Evolutionary conservation across 2,888 invertebrate species (phyloP).

Genomic region (Drosophila paracracens): DNA sequence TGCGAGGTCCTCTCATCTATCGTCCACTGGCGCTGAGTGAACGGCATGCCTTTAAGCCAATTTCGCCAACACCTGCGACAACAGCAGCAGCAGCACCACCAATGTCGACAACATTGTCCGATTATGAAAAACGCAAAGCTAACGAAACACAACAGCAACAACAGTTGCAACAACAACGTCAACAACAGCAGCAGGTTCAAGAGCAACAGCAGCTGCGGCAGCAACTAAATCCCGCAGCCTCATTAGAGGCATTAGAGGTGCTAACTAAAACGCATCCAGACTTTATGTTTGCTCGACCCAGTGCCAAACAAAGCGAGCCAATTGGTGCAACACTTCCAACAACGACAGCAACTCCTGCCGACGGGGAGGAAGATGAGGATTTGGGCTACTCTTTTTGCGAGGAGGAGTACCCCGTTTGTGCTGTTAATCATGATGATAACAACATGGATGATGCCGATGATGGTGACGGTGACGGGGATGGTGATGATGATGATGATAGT

Average conservation of each 20-base stretch:
- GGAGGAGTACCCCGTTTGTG: slow-evolving; percentile 67
- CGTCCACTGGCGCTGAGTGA: slow-evolving; percentile 81
- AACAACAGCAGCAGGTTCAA: slow-evolving; percentile 19
- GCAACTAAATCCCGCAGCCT: slow-evolving; percentile 78
- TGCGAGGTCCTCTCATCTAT: slow-evolving; percentile 78
- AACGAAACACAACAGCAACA: slow-evolving; percentile 23
- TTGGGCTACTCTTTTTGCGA: slow-evolving; percentile 81
- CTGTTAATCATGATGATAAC: slow-evolving; percentile 8
- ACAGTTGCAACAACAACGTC: slow-evolving; percentile 12
- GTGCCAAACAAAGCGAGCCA: slow-evolving; percentile 54
- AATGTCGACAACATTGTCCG: slow-evolving; percentile 14
- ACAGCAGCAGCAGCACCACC: slow-evolving; percentile 35
- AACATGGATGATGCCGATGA: slow-evolving; percentile 13
- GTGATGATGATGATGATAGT: slow-evolving; percentile 23
- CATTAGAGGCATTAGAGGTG: slow-evolving; percentile 79
- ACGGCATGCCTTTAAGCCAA: slow-evolving; percentile 84
- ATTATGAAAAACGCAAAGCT: slow-evolving; percentile 36
- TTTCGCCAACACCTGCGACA: slow-evolving; percentile 76
- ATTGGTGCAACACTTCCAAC: slow-evolving; percentile 64
- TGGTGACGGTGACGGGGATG: slow-evolving; percentile 3
- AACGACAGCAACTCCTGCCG: slow-evolving; percentile 11
- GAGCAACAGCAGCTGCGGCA: slow-evolving; percentile 15
- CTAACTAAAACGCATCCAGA: slow-evolving; percentile 80
- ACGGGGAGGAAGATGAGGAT: slow-evolving; percentile 76
- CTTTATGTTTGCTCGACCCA: slow-evolving; percentile 67